Evolutionary conservation across 2,888 invertebrate genomes (phyloP), one percentile per base, ranked within the genome.

Genomic region (Corbicula japonica): DNA sequence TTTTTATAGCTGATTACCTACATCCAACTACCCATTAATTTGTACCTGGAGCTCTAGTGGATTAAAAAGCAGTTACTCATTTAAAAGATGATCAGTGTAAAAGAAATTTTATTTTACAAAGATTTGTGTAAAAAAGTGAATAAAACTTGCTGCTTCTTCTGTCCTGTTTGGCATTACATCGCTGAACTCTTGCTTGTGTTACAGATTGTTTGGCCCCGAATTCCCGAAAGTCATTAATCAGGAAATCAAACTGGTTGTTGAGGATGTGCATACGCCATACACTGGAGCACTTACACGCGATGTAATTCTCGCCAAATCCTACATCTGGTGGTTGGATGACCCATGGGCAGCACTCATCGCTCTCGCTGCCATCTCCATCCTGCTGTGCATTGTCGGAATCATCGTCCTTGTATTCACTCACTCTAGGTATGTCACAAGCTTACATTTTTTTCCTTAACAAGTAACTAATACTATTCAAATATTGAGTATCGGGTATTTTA

Each of bases 321-420:
- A 90, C 71, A 83, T 89, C 50, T 91, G 91, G 91, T 91, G 89
- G 89, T 84, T 89, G 48, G 92, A 92, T 72, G 93, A 97, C 10
- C 96, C 98, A 86, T 98, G 98, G 23, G 97, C 97, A 85, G 97
- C 98, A 0, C 94, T 98, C 34, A 96, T 98, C 81, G 96, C 97
- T 18, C 95, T 98, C 0, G 98, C 97, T 0, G 96, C 96, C 70
- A 95, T 98, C n/a, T 98, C 98, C 77, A 95, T 98, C 46, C 95
- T 98, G 1, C 95, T 98, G 10, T 97, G 97, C 10, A 95, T 97
- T 15, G 96, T 97, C 63, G 98, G 98, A 6, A 98, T 98, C 60
- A 96, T 98, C 65, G 98, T 98, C 92, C 97, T 98, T 78, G 97
- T 98, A 93, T 96, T 98, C 66, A 98, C 98, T 0, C 98, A 98